Percentiles rank a stretch among this genome's conserved stretches.
Conservation (phyloP, 1,140 invertebrate genomes). For the Pachypeltis micranthus region DNA sequence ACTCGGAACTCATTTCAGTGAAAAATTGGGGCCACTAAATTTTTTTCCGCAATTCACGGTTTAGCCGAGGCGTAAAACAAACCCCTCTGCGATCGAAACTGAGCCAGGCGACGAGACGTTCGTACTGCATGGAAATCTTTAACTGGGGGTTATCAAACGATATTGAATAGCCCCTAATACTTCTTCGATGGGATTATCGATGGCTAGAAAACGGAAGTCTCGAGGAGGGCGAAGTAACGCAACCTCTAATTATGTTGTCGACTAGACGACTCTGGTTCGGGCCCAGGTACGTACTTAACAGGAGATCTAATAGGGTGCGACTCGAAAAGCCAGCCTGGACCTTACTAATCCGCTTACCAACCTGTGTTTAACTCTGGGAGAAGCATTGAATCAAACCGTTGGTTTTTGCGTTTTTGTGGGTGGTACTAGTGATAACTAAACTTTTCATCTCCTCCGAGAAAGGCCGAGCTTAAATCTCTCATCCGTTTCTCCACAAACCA, state of each 20-base stretch:
- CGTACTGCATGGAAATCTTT: no score
- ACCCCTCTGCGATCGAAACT: no score
- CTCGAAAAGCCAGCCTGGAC: background rate
- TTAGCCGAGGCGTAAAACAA: no score
- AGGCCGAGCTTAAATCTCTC: background rate
- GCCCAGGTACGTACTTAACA: background rate
- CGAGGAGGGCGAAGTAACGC: background rate
- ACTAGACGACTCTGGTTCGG: background rate
- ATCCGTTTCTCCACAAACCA: background rate
- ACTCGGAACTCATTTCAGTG: no score
- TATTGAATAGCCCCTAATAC: background rate
- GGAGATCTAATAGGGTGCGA: background rate
- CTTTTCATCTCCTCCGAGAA: background rate
- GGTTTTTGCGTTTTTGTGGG: background rate
- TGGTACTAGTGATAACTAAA: constrained; percentile 2
- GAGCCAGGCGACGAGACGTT: no score
- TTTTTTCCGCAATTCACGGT: no score
- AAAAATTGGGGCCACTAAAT: no score
- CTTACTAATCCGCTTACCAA: background rate
- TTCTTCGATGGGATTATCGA: background rate
- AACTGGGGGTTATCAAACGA: no score
- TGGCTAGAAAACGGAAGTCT: background rate
- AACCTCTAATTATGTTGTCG: background rate
- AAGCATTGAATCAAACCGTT: background rate
- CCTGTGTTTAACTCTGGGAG: background rate